Base-by-base conservation (phyloP, 2,797 vertebrate genomes). In the Sphenodon punctatus region DNA sequence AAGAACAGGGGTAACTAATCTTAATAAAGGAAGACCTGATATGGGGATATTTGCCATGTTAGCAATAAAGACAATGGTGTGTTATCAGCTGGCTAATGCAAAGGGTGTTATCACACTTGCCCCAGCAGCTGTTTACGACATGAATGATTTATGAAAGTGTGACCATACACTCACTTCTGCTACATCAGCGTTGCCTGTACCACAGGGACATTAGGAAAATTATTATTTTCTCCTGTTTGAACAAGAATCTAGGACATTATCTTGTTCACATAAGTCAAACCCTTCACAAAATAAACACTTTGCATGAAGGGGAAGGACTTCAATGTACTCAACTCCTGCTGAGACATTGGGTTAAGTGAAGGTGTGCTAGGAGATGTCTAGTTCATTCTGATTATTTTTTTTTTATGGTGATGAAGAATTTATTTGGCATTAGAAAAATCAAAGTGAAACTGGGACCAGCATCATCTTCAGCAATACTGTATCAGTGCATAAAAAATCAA, bases 131-230 rank as follows among this genome's bases (percentile, higher is more conserved):
- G 80, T 79, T 91, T 81, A 68, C 41, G 53, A 34, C 48, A 60
- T 92, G 16, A 89, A 85, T 92, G 85, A 89, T 84, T 81, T 85
- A 91, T 85, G 49, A 61, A 93, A 87, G 34, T 80, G 74, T 88
- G 82, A 80, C 55, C 86, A 80, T 46, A 38, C 64, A 49, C 53
- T 83, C 88, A 43, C 30, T 80, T 80, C 41, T 88, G 56, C 43
- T 83, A 75, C 69, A 87, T 83, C 66, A 86, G 55, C 23, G 20
- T 56, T 65, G 34, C 59, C 43, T 55, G 32, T 39, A 64, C 13
- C 34, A 15, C 9, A 38, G 53, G 59, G 34, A 60, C 86, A 82
- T 75, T 89, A 84, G 5, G 25, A 78, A 84, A 88, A 84, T n/a
- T 68, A 81, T 48, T 4, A 25, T 77, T 78, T 63, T 80, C 11